phyloP scores from a whole-genome alignment of 2,113 vertebrate species.

The Eubucco bourcierii region DNA sequence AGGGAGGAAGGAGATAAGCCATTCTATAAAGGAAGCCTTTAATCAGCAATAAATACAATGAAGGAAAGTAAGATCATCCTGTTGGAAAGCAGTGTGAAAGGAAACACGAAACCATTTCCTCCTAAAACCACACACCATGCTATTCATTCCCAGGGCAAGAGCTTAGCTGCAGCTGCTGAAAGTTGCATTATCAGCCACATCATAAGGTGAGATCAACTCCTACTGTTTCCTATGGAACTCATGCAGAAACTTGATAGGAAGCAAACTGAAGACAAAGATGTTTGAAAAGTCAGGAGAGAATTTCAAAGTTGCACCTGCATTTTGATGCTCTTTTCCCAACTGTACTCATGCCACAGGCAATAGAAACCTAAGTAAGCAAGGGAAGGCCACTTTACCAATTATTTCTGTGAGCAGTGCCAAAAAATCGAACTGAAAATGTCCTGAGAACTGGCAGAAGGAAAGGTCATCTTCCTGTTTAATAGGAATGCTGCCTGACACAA shows the following conservation, averaged over 20 bases:
- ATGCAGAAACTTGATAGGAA: background rate
- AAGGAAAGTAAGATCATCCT: conserved; percentile 46
- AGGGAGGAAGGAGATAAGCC: conserved; percentile 8
- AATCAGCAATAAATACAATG: conserved; percentile 32
- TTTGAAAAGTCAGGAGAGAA: background rate
- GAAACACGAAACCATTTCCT: conserved; percentile 46
- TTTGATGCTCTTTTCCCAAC: background rate
- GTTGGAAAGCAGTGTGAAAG: conserved; percentile 10
- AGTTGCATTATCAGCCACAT: background rate
- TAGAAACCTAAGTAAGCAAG: background rate
- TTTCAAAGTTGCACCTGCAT: background rate
- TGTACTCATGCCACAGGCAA: background rate
- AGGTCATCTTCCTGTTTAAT: background rate
- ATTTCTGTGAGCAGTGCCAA: background rate
- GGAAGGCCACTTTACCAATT: background rate
- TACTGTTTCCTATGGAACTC: background rate
- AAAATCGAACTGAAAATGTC: background rate
- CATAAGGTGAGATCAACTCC: background rate
- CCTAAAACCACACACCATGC: background rate
- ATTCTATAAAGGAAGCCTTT: conserved; percentile 13
- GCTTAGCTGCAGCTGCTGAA: background rate
- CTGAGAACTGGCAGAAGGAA: background rate
- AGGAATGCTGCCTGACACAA: background rate
- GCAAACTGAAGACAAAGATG: background rate
- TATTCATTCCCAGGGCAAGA: background rate